Evolutionary conservation across 2,888 invertebrate genomes (phyloP).

Genomic region (Leptinotarsa rubiginosa): DNA sequence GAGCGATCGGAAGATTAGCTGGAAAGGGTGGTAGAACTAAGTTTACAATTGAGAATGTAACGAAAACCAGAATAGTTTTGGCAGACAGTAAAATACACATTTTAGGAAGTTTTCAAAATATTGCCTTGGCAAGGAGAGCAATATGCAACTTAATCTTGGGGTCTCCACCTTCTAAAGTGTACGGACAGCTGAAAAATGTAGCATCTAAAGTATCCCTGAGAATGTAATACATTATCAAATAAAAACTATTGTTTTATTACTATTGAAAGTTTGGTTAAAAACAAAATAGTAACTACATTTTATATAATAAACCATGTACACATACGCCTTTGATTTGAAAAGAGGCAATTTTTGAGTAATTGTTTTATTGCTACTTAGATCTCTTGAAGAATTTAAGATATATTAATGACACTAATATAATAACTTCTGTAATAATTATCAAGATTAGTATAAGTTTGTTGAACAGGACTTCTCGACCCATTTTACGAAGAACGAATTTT

Average conservation of each 20-base stretch:
- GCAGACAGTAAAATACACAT: conserved; percentile 98
- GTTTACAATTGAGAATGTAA: conserved; percentile 98
- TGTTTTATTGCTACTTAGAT: conserved; percentile 20
- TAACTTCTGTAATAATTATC: conserved; percentile 79
- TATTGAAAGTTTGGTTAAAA: background rate
- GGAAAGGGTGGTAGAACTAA: conserved; percentile 98
- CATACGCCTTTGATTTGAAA: no score
- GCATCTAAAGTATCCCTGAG: conserved; percentile 87
- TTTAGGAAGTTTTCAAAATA: conserved; percentile 96
- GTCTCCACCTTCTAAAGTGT: conserved; percentile 97
- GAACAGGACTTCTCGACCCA: conserved; percentile 78
- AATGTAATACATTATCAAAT: conserved; percentile 68
- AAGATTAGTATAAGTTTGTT: conserved; percentile 80
- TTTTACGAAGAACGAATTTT: conserved; percentile 73
- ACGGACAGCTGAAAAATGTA: conserved; percentile 90
- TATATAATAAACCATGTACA: no score
- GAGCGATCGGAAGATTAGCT: conserved; percentile 97
- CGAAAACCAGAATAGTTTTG: conserved; percentile 96
- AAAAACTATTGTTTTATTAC: conserved; percentile 54
- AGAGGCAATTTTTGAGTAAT: no score
- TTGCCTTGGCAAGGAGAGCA: conserved; percentile 92
- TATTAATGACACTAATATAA: conserved; percentile 73
- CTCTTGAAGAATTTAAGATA: conserved; percentile 72
- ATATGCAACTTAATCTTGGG: conserved; percentile 97
- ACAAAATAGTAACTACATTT: background rate